Evolutionary conservation across 2,113 vertebrate genomes (phyloP), one percentile per base, ranked within the genome.

Genomic region (Poecilia latipinna): DNA sequence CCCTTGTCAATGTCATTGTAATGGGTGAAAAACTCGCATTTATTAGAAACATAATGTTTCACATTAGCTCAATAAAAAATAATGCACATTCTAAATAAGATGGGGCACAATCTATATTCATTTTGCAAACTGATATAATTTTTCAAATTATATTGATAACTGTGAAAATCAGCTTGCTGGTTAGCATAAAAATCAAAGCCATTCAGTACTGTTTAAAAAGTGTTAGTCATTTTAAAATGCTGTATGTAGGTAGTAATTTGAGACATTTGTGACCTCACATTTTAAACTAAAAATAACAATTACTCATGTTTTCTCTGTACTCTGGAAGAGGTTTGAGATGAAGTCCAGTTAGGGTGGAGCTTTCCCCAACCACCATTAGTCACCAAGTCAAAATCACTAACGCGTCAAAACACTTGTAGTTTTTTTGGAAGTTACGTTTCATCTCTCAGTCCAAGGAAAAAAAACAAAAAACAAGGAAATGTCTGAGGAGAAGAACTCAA

Each of bases 401-500:
- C 64, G 78, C 85, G 51, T 70, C 89, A 85, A 75, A 72, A 72
- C 64, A 86, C 89, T 68, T 89, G 87, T 32, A 68, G 70, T 61
- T 77, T 81, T 80, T 72, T 32, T 42, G 61, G 48, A 77, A 79
- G 33, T 32, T 12, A 68, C 68, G 54, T 61, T 54, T 80, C 62
- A 42, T 35, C 48, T 54, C 61, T 28, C 28, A 1, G 28, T 28
- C 28, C 28, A 28, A 28, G 28, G 28, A 28, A 28, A 28, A 28
- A 68, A 51, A 26, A 26, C 26, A 26, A 26, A 61, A 68, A 51
- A 33, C 29, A 62, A 24, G n/a, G 26, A 44, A 8, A 62, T 22
- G 8, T n/a, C 65, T 68, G 29, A 19, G 15, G 22, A 68, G 29
- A 57, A 42, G 28, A 61, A 61, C 35, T 44, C 6, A 37, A 39